Conservation (phyloP, 2,113 vertebrate species). For the Phoenicopterus ruber region DNA sequence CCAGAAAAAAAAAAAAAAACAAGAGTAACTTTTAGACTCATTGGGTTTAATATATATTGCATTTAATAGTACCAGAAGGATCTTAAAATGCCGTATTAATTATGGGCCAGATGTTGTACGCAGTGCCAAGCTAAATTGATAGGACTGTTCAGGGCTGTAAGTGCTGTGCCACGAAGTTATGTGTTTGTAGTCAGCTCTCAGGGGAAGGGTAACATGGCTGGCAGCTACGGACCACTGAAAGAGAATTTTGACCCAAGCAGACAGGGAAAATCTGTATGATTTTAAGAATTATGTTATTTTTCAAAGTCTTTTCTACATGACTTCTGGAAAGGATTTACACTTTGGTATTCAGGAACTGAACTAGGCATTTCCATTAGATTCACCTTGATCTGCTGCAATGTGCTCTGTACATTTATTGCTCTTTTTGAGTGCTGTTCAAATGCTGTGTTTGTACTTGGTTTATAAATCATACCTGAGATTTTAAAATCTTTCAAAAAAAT, state of each 20-base stretch:
- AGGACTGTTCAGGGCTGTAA: not conserved
- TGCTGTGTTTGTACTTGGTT: not conserved
- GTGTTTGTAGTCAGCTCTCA: not conserved
- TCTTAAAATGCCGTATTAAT: slow-evolving; percentile 40
- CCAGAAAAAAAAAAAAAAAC: not conserved
- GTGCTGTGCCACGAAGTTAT: not conserved
- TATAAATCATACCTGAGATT: not conserved
- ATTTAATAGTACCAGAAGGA: slow-evolving; percentile 21
- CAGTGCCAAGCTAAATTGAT: not conserved
- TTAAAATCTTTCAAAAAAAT: not conserved
- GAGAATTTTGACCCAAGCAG: not conserved
- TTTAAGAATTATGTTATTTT: not conserved
- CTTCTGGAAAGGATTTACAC: not conserved
- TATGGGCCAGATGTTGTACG: slow-evolving; percentile 22
- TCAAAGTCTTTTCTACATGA: not conserved
- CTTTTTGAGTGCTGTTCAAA: not conserved
- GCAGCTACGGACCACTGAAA: not conserved
- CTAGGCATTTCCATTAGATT: not conserved
- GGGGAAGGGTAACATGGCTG: not conserved
- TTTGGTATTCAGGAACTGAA: not conserved
- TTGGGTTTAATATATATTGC: not conserved
- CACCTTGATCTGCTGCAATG: not conserved
- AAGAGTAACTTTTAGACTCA: not conserved
- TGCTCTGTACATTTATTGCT: not conserved
- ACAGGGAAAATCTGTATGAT: not conserved